These are phyloP conservation scores for Cantharis rustica DNA, from an alignment of 2,888 invertebrate genomes.

Conservation along the genomic window DNA sequence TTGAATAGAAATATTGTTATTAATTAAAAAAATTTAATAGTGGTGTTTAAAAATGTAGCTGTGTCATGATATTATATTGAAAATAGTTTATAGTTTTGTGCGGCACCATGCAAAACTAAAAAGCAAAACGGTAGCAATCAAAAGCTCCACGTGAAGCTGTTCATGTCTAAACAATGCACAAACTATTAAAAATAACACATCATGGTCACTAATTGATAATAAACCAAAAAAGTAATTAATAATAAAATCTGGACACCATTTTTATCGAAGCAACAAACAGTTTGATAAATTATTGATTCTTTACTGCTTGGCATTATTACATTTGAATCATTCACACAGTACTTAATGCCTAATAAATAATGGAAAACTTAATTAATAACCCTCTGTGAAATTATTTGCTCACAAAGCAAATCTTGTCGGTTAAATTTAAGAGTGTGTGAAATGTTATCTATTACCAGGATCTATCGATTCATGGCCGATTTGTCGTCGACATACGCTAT, in stretches of 20 bases:
- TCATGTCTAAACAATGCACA: neutral
- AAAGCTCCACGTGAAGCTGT: conserved; percentile 45
- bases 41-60: neutral
- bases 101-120: neutral
- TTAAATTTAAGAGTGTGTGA: conserved; percentile 51
- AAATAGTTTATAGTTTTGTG: neutral
- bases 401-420: conserved; percentile 35
- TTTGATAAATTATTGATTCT: neutral
- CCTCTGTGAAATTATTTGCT: conserved; percentile 23
- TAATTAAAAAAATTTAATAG: neutral
- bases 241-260: neutral
- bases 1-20: neutral
- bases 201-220: neutral
- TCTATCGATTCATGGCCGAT: conserved; percentile 53
- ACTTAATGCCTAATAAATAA: conserved; percentile 18
- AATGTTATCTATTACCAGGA: conserved; percentile 51
- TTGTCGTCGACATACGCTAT: conserved; percentile 51
- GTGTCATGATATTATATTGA: neutral
- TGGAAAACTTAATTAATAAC: conserved; percentile 30
- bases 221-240: neutral
- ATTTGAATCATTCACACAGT: neutral
- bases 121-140: conserved; percentile 52
- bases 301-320: neutral
- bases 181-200: neutral
- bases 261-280: neutral